These are phyloP conservation scores for Lophochroa leadbeateri DNA, from an alignment of 2,113 vertebrate species.

Conservation along the genomic window DNA sequence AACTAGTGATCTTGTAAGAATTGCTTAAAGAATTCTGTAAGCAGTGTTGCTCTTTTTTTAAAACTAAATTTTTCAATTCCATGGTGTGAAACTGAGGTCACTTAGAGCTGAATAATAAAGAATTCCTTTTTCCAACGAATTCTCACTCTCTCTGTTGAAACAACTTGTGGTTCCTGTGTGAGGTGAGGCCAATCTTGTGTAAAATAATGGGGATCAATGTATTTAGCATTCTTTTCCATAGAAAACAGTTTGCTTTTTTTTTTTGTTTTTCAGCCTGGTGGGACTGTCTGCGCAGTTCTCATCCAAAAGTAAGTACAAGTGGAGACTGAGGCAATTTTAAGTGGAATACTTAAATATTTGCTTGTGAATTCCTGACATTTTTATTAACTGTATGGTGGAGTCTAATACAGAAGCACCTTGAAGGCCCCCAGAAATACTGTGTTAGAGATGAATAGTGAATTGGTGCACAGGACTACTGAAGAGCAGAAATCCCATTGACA, in stretches of 20 bases:
- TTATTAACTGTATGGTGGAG: background rate
- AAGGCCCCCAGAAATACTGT: background rate
- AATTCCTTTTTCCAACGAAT: background rate
- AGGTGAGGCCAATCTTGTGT: background rate
- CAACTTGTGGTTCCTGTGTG: background rate
- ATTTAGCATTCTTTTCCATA: background rate
- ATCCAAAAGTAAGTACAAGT: background rate
- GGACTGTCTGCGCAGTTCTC: background rate
- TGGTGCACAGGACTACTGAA: background rate
- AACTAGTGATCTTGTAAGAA: background rate
- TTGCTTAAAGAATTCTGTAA: background rate
- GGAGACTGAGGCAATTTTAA: background rate
- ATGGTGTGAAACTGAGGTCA: background rate
- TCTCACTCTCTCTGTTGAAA: background rate
- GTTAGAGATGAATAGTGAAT: background rate
- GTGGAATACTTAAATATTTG: background rate
- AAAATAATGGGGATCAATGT: background rate
- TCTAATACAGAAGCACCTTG: background rate
- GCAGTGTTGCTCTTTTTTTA: background rate
- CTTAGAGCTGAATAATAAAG: conserved; percentile 10
- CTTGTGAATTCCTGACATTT: background rate
- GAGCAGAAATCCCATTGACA: background rate
- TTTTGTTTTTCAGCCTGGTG: background rate
- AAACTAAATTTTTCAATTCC: background rate
- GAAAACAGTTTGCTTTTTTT: background rate